Conservation (phyloP, 2,797 vertebrate species). For the Diplodus sargus region DNA sequence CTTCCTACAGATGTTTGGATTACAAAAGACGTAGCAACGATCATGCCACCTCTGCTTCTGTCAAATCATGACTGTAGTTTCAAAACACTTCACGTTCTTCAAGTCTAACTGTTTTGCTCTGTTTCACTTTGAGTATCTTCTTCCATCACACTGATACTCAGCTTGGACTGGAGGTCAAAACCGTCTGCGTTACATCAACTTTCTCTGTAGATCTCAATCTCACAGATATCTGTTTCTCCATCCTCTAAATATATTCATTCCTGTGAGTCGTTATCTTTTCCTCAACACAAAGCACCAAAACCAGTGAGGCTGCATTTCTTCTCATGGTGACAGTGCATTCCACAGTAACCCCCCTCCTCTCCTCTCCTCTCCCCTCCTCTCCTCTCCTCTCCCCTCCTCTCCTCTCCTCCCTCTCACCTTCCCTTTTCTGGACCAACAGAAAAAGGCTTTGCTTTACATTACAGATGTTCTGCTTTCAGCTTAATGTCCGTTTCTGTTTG, state of each 20-base stretch:
- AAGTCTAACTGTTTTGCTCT: not conserved
- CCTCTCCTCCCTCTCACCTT: conserved; percentile 21
- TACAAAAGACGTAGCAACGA: conserved; percentile 13
- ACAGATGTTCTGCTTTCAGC: not conserved
- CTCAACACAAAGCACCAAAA: conserved; percentile 60
- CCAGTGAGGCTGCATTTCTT: conserved; percentile 72
- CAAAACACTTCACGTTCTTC: not conserved
- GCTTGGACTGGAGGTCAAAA: not conserved
- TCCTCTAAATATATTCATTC: conserved; percentile 34
- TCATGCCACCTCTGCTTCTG: not conserved
- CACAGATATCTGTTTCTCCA: not conserved
- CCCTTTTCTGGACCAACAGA: conserved; percentile 19
- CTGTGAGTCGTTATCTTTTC: conserved; percentile 36
- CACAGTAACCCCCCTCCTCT: conserved; percentile 45
- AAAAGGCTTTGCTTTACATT: not conserved
- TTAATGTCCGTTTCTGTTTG: not conserved
- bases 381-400: conserved; percentile 3
- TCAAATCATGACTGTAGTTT: not conserved
- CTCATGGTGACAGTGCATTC: conserved; percentile 60
- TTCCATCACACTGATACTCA: conserved; percentile 13
- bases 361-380: conserved; percentile 11
- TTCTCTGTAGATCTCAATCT: conserved; percentile 18
- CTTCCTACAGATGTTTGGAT: conserved; percentile 40
- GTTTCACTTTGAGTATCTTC: not conserved
- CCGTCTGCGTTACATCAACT: not conserved